Conservation (phyloP, 2,113 vertebrate species). For the Crotalus helleri region DNA sequence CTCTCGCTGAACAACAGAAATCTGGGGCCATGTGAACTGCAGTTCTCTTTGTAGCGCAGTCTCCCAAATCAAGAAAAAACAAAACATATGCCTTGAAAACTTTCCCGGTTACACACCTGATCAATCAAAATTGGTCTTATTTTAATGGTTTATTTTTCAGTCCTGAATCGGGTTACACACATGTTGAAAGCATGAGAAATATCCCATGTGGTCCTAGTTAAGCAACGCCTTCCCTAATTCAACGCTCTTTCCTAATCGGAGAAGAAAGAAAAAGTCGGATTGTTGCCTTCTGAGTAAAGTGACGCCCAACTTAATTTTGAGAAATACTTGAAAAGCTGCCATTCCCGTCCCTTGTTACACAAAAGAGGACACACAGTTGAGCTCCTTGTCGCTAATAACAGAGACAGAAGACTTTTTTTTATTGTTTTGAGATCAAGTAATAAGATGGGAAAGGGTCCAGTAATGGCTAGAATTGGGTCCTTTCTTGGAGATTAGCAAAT, state of each 20-base stretch:
- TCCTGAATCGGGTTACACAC: background rate
- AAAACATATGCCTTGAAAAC: background rate
- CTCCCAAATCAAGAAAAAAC: background rate
- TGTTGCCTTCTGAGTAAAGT: background rate
- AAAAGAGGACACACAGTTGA: background rate
- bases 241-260: background rate
- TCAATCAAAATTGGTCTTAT: background rate
- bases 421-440: background rate
- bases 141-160: background rate
- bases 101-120: background rate
- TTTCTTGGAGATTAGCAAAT: background rate
- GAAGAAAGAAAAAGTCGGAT: background rate
- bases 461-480: background rate
- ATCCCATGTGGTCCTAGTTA: constrained; percentile 11
- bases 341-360: background rate
- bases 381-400: background rate
- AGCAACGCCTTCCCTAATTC: background rate
- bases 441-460: background rate
- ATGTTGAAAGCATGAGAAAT: background rate
- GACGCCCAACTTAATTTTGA: background rate
- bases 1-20: too few species aligned
- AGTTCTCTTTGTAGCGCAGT: background rate
- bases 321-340: background rate
- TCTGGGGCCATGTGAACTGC: background rate
- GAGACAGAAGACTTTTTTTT: background rate